Percentiles rank a stretch among this genome's conserved stretches.
These are phyloP conservation scores for Alsophila aescularia DNA, from an alignment of 2,888 invertebrate genomes.

Conservation along the genomic window DNA sequence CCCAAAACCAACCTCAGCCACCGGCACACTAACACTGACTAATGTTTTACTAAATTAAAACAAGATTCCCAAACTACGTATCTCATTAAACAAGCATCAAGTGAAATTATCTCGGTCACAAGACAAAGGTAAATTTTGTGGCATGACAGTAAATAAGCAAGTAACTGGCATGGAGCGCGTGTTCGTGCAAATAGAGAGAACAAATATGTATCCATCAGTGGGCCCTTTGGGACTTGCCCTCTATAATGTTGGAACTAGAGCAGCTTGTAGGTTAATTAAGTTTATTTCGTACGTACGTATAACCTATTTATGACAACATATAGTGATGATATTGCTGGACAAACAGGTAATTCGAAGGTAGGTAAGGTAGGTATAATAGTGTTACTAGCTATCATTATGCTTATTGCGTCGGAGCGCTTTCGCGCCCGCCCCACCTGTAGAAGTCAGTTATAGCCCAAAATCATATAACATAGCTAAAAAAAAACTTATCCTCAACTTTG, in stretches of 20 bases:
- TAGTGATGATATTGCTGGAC: too few species aligned
- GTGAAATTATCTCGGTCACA: slow-evolving; percentile 50
- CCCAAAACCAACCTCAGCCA: slow-evolving; percentile 38
- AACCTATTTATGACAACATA: too few species aligned
- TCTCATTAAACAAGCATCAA: slow-evolving; percentile 36
- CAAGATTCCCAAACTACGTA: slow-evolving; percentile 23
- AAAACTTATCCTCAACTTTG: too few species aligned
- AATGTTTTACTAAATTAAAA: slow-evolving; percentile 37
- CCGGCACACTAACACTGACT: slow-evolving; percentile 39
- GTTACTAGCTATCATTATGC: too few species aligned
- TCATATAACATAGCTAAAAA: too few species aligned
- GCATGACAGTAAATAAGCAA: slow-evolving; percentile 12
- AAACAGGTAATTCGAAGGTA: too few species aligned
- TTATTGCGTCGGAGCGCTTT: too few species aligned
- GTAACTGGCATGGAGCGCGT: slow-evolving; percentile 4
- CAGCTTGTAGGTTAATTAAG: slow-evolving; percentile 22
- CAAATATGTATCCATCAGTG: slow-evolving; percentile 19
- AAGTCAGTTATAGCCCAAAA: too few species aligned
- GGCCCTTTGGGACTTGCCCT: slow-evolving; percentile 18
- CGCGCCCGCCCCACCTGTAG: too few species aligned
- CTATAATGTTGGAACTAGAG: slow-evolving; percentile 12
- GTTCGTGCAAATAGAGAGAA: slow-evolving; percentile 12
- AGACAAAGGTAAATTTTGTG: slow-evolving; percentile 41
- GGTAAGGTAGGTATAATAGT: too few species aligned
- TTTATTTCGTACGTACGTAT: slow-evolving; percentile 11